A percentile compares a stretch with the other conserved stretches of the same genome.
Evolutionary conservation across 2,797 vertebrate genomes (phyloP).

Genomic region (Sebastiscus tertius): DNA sequence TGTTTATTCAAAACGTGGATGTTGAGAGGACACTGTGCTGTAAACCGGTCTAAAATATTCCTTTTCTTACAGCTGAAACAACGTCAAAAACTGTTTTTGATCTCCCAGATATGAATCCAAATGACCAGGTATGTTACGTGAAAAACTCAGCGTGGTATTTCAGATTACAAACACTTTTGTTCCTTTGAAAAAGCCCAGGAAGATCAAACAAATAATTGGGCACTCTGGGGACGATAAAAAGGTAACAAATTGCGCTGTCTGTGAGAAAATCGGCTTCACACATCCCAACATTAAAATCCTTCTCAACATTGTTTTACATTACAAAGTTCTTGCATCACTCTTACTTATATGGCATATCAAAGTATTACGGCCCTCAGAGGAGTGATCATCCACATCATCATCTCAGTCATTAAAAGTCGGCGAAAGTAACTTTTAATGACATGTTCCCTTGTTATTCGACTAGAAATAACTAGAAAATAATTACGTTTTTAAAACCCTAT

Average conservation of each 20-base stretch:
- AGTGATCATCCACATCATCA: constrained; percentile 50
- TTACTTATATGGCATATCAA: constrained; percentile 48
- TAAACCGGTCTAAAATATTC: constrained; percentile 24
- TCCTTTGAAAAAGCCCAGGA: constrained; percentile 41
- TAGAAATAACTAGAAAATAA: constrained; percentile 57
- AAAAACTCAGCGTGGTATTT: constrained; percentile 30
- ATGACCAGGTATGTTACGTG: constrained; percentile 30
- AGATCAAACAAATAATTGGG: constrained; percentile 50
- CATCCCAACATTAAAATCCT: constrained; percentile 23
- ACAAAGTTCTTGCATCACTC: constrained; percentile 35
- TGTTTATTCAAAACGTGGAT: constrained; percentile 29
- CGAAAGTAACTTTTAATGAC: constrained; percentile 73
- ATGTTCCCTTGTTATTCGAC: constrained; percentile 61
- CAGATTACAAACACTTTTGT: constrained; percentile 44
- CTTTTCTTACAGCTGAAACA: constrained; percentile 7
- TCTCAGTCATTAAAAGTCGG: constrained; percentile 75
- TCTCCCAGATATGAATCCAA: constrained; percentile 39
- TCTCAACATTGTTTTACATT: constrained; percentile 31
- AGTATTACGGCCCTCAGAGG: constrained; percentile 51
- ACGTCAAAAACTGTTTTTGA: constrained; percentile 32
- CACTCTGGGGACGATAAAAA: constrained; percentile 39
- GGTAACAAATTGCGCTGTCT: constrained; percentile 28
- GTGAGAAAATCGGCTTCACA: background rate
- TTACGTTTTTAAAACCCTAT: constrained; percentile 49
- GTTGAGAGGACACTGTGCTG: constrained; percentile 3